Percentiles rank a stretch among this genome's conserved stretches.
Evolutionary conservation across 2,888 invertebrate species (phyloP).

Genomic region (Lamellibrachia satsuma): DNA sequence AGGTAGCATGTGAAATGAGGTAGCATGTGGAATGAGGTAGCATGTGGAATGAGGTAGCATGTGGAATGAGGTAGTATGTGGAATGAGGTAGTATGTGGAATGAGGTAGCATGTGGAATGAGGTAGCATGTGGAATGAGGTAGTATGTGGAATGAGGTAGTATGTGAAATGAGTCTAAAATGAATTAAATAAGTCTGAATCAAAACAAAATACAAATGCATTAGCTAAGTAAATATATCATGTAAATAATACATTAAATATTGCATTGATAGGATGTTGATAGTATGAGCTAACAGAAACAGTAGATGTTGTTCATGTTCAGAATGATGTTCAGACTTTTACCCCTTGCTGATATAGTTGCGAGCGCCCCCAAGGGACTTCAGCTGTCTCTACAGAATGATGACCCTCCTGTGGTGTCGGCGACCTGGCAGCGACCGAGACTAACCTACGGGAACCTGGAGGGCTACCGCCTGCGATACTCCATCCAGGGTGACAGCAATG

Average conservation of each 20-base stretch:
- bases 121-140: no score
- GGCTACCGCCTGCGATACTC: conserved; percentile 89
- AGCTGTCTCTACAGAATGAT: conserved; percentile 79
- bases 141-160: no score
- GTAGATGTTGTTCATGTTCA: neutral
- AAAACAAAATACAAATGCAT: no score
- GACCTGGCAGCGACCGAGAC: conserved; percentile 89
- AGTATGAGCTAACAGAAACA: neutral
- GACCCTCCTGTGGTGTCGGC: conserved; percentile 90
- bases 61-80: no score
- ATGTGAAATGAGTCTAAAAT: no score
- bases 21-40: no score
- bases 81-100: no score
- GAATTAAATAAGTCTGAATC: no score
- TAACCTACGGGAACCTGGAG: conserved; percentile 87
- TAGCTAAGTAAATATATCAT: no score
- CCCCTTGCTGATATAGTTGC: conserved; percentile 60
- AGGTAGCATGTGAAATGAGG: no score
- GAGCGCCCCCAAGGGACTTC: conserved; percentile 65
- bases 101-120: no score
- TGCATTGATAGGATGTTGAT: neutral
- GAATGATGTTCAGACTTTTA: neutral
- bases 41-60: no score
- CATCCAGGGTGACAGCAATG: conserved; percentile 76
- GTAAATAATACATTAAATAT: neutral